Base-by-base conservation (phyloP, 2,113 vertebrate species). In the Mirounga angustirostris region DNA sequence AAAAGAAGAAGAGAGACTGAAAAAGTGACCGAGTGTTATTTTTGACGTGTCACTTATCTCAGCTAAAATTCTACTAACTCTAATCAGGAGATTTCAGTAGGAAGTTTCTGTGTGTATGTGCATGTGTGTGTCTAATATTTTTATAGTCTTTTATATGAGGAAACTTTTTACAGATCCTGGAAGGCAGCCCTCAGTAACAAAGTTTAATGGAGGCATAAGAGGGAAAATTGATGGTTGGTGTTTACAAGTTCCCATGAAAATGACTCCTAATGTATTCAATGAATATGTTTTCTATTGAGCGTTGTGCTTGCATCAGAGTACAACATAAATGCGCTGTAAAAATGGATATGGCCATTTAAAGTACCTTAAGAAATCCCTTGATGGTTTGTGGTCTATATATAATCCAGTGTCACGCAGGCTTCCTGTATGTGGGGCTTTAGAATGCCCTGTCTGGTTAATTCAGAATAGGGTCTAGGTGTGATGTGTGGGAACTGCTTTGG, bases 61-160 rank as follows among this genome's bases (percentile, higher is more conserved):
- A 30, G 21, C 26, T 93, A 82, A 97, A 87, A 79, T 86, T 92
- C 73, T 78, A 43, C 73, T 76, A 50, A 61, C 21, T 82, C 46
- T 81, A 81, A 81, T 80, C 9, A 73, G 46, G 43, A 65, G n/a
- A 15, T 52, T 74, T 87, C 5, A 93, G 24, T 61, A 67, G 43
- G 74, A 88, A 59, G 65, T 79, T 16, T 83, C 8, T 28, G 0
- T 52, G 4, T 59, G 5, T 63, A 65, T 67, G 50, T 46, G 26
- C 33, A 22, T 52, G 36, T 79, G 36, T 82, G 7, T 76, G 22
- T 5, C 2, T 40, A 30, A 80, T 56, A 58, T 13, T 15, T 10
- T 78, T 74, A 43, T 26, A 46, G 5, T 71, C 78, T 96, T 94
- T 36, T 82, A 21, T 43, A 13, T 28, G 33, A 74, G 19, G 59